These are phyloP conservation scores for Phalacrocorax brasilianus DNA, from an alignment of 2,113 vertebrate genomes.

Conservation along the genomic window DNA sequence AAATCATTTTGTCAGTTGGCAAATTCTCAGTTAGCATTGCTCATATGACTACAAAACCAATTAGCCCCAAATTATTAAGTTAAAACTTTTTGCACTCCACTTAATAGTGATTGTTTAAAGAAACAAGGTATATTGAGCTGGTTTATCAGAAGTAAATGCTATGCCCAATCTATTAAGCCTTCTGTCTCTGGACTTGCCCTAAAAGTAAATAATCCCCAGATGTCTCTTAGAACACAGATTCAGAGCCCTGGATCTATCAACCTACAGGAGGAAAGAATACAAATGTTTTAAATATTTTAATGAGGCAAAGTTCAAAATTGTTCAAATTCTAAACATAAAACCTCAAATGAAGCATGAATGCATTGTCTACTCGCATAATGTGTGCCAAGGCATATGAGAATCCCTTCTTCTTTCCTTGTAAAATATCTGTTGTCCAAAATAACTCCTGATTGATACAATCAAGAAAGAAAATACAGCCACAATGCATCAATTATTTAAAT, in stretches of 20 bases:
- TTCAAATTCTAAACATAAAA: background rate
- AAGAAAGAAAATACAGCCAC: background rate
- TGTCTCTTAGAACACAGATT: background rate
- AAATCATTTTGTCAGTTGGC: background rate
- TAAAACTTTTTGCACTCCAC: background rate
- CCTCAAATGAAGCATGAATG: background rate
- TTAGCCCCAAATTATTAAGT: background rate
- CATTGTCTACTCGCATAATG: background rate
- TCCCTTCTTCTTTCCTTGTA: background rate
- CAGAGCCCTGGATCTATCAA: background rate
- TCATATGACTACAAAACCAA: background rate
- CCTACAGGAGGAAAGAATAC: background rate
- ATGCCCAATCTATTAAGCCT: constrained; percentile 12
- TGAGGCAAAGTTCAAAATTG: background rate
- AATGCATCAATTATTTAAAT: background rate
- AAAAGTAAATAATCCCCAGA: constrained; percentile 27
- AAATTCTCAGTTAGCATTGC: background rate
- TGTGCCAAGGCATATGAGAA: background rate
- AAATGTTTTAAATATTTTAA: background rate
- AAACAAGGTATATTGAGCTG: background rate
- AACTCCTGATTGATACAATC: background rate
- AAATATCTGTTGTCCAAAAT: background rate
- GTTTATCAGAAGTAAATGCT: constrained; percentile 16
- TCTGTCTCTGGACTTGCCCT: background rate
- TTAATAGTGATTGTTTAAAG: background rate